A percentile compares a stretch with the other conserved stretches of the same genome.
Conservation (phyloP, 2,113 vertebrate species). For the Mormoops blainvillei region DNA sequence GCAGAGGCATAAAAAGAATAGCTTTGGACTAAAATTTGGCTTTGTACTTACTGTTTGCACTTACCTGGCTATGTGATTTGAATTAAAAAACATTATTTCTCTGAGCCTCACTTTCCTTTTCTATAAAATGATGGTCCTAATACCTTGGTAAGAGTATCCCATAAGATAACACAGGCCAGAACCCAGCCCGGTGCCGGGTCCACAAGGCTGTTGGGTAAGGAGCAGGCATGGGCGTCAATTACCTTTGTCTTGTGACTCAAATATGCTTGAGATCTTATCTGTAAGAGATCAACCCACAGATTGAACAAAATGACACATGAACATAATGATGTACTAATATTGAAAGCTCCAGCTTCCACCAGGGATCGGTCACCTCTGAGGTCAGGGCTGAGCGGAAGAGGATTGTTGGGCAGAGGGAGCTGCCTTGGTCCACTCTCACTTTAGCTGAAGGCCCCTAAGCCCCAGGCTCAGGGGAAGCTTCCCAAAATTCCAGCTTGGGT, state of each 20-base stretch:
- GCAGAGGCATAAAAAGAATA: background rate
- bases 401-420: background rate
- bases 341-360: background rate
- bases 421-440: background rate
- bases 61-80: background rate
- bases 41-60: background rate
- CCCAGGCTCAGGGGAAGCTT: background rate
- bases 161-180: background rate
- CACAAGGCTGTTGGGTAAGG: background rate
- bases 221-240: background rate
- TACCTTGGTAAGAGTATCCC: background rate
- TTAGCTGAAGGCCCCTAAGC: background rate
- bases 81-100: background rate
- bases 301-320: background rate
- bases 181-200: background rate
- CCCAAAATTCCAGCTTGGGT: background rate
- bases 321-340: background rate
- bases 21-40: background rate
- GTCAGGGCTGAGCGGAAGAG: background rate
- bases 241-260: background rate
- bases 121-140: background rate
- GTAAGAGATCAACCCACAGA: background rate
- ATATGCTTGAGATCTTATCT: background rate
- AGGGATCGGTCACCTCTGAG: background rate
- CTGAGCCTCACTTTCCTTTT: background rate